Conservation (phyloP, 1,140 invertebrate species). For the Dendrolimus kikuchii region DNA sequence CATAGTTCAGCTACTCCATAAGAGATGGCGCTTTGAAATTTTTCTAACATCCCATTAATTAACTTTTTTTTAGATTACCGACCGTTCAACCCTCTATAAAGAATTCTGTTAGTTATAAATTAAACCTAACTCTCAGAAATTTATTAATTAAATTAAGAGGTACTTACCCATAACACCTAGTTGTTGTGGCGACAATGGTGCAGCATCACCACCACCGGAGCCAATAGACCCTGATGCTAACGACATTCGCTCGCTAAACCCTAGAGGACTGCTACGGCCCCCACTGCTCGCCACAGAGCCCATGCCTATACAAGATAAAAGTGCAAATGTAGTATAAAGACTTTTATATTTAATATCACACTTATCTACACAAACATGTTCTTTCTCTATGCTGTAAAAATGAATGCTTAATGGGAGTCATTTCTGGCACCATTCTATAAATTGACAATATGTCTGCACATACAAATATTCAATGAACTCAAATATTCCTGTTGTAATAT, state of each 20-base stretch:
- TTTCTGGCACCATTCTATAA: too few relatives aligned
- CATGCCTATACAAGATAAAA: conserved; percentile 49
- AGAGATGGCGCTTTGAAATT: conserved; percentile 52
- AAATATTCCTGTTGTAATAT: too few relatives aligned
- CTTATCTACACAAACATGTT: too few relatives aligned
- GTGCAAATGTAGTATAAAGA: neutral
- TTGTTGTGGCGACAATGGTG: conserved; percentile 77
- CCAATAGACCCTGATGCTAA: conserved; percentile 76
- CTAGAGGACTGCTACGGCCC: conserved; percentile 69
- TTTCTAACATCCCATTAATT: conserved; percentile 2
- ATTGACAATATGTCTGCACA: too few relatives aligned
- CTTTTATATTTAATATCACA: neutral
- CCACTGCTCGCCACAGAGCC: conserved; percentile 74
- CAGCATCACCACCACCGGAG: conserved; percentile 58
- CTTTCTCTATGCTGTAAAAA: too few relatives aligned
- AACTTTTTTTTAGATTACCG: neutral
- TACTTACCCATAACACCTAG: conserved; percentile 78
- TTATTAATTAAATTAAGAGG: conserved; percentile 5
- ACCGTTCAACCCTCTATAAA: too few relatives aligned
- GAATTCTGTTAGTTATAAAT: neutral
- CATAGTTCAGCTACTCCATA: conserved; percentile 32
- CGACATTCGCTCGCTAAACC: conserved; percentile 75
- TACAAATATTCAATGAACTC: too few relatives aligned
- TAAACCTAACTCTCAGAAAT: neutral
- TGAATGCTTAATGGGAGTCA: too few relatives aligned